Conservation (phyloP, 2,888 invertebrate species). For the Xiphydria camelus region DNA sequence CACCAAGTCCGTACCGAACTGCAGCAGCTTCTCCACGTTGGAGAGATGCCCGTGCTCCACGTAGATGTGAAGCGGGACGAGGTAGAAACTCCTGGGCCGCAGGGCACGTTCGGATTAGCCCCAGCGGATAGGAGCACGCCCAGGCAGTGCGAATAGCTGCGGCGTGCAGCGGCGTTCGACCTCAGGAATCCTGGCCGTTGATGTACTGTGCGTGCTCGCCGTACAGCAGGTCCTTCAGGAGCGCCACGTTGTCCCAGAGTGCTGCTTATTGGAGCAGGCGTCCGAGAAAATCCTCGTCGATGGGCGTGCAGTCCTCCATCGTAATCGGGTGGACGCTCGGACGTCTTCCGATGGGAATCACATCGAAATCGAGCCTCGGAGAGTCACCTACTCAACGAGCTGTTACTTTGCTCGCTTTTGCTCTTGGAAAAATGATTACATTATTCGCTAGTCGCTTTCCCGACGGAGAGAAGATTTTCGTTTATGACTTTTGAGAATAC, state of each 20-base stretch:
- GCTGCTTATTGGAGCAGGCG: slow-evolving; percentile 82
- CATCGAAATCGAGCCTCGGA: no score
- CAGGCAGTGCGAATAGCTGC: slow-evolving; percentile 79
- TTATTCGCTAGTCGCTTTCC: no score
- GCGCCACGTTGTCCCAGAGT: slow-evolving; percentile 85
- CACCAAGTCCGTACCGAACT: slow-evolving; percentile 68
- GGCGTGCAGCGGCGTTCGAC: slow-evolving; percentile 78
- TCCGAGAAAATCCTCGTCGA: slow-evolving; percentile 79
- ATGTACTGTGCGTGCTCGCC: slow-evolving; percentile 68
- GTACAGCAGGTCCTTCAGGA: slow-evolving; percentile 77
- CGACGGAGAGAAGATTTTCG: no score
- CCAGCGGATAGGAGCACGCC: slow-evolving; percentile 72
- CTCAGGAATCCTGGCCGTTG: slow-evolving; percentile 75
- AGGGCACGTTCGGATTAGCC: slow-evolving; percentile 70
- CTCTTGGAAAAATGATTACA: no score
- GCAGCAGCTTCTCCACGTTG: slow-evolving; percentile 70
- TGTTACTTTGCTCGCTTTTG: no score
- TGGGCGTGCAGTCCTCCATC: slow-evolving; percentile 74
- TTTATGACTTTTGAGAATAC: no score
- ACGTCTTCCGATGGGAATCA: no score
- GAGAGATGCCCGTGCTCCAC: slow-evolving; percentile 77
- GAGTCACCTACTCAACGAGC: no score
- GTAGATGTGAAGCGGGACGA: slow-evolving; percentile 82
- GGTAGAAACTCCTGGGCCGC: slow-evolving; percentile 70
- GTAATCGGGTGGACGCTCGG: no score